Percentiles rank a stretch among this genome's conserved stretches.
phyloP scores from a whole-genome alignment of 1,140 invertebrate species.

The Anastatus disparis region DNA sequence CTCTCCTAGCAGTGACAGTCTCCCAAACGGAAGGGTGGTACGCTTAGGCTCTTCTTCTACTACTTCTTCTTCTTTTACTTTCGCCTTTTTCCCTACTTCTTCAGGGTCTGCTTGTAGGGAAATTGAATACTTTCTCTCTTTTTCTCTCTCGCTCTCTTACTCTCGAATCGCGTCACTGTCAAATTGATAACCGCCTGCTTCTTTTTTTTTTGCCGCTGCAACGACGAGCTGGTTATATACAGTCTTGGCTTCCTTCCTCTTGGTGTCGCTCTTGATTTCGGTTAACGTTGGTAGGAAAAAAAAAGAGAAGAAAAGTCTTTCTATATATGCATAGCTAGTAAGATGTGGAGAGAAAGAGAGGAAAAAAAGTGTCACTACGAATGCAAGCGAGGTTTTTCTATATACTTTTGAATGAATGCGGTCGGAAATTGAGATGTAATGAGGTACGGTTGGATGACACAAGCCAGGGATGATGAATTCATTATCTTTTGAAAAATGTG shows the following conservation, averaged over 20 bases:
- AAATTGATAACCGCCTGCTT: slow-evolving; percentile 52
- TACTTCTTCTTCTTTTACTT: slow-evolving; percentile 25
- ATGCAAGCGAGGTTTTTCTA: background rate
- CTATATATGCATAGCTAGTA: background rate
- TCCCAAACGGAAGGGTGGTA: slow-evolving; percentile 53
- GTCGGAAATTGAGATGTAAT: slow-evolving; percentile 8
- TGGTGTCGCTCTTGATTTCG: slow-evolving; percentile 19
- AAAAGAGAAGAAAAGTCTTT: slow-evolving; percentile 6
- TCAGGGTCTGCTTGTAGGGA: slow-evolving; percentile 44
- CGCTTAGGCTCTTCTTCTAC: slow-evolving; percentile 23
- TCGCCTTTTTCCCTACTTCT: slow-evolving; percentile 17
- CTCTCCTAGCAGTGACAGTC: slow-evolving; percentile 53
- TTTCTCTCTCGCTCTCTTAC: too few species aligned
- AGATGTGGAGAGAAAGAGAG: too few species aligned
- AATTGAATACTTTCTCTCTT: slow-evolving; percentile 51
- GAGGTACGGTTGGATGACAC: background rate
- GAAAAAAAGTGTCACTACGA: slow-evolving; percentile 13
- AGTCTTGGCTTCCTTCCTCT: slow-evolving; percentile 16
- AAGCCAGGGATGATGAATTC: slow-evolving; percentile 14
- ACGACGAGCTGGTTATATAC: slow-evolving; percentile 20
- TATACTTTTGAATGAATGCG: slow-evolving; percentile 7
- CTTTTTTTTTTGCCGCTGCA: slow-evolving; percentile 31
- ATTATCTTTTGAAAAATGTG: background rate
- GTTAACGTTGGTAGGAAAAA: too few species aligned
- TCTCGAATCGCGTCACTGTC: slow-evolving; percentile 49